Evolutionary conservation across 2,797 vertebrate species (phyloP), one percentile per base, ranked within the genome.

Genomic region (Pseudochirops corinnae): DNA sequence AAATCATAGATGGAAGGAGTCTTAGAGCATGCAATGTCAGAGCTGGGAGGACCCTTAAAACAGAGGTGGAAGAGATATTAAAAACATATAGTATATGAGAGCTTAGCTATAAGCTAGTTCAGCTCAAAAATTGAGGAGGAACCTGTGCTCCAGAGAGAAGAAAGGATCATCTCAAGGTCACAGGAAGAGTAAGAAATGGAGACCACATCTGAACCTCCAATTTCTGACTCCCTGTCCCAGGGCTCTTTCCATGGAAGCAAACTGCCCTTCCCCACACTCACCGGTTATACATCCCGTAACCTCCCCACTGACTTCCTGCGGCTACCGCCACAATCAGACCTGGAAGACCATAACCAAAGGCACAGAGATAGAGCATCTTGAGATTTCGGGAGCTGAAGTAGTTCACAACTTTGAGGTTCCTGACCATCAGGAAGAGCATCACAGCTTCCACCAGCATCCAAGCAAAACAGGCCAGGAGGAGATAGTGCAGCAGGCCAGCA

Each of bases 371-470:
- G 1, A 90, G 95, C 53, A 94, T 98, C 93, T 98, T 98, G 95
- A 99, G 97, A 52, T 98, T 98, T 3, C 97, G 98, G 62, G 98
- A 97, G 94, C 98, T 98, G 98, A 99, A 99, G 94, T 99, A 99
- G 97, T 99, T 99, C 94, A 99, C 98, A 95, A 99, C 98, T 13
- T 98, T 97, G 93, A 99, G 98, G 95, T 98, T 99, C 90, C 98
- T 97, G 93, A 99, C 98, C 53, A 98, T 98, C 24, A 98, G 50
- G 96, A 98, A 98, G 16, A 98, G 98, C 57, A 98, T 95, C 92
- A 97, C 56, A 0, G 98, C 98, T 58, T 98, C 98, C 55, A 98
- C 95, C 94, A 98, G 95, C 98, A 98, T 98, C 98, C 98, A 98
- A 95, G 95, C 97, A 95, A 98, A 98, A 60, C 97, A 97, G 4